Evolutionary conservation across 2,888 invertebrate genomes (phyloP).

Genomic region (Phortica magna): DNA sequence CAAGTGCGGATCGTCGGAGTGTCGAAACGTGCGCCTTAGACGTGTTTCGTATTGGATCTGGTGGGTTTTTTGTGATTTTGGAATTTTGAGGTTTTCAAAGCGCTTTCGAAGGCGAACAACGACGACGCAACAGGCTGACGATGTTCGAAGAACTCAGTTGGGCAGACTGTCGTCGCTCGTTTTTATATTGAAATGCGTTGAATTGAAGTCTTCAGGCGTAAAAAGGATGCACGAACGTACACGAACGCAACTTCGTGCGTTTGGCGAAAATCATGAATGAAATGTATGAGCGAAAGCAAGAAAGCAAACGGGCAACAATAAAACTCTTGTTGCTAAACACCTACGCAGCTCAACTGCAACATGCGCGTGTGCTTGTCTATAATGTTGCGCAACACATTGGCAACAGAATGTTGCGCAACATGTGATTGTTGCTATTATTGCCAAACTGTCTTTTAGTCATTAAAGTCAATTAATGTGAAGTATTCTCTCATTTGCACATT

Average conservation of each 20-base stretch:
- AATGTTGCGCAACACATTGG: no score
- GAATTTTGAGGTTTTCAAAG: neutral
- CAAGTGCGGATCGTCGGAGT: neutral
- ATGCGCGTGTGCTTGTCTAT: no score
- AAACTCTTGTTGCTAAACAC: conserved; percentile 32
- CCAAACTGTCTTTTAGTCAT: conserved; percentile 53
- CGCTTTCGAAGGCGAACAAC: neutral
- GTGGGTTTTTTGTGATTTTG: neutral
- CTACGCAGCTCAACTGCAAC: no score
- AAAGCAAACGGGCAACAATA: conserved; percentile 26
- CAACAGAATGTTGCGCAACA: no score
- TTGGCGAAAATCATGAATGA: conserved; percentile 3
- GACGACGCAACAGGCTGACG: conserved; percentile 77
- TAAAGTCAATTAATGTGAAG: conserved; percentile 66
- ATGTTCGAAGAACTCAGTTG: conserved; percentile 74
- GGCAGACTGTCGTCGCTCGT: conserved; percentile 65
- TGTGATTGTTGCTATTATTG: conserved; percentile 8
- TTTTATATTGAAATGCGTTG: conserved; percentile 70
- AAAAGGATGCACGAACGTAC: neutral
- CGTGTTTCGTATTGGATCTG: neutral
- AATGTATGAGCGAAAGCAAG: no score
- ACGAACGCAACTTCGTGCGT: conserved; percentile 36
- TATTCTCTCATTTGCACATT: conserved; percentile 61
- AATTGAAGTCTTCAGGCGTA: neutral
- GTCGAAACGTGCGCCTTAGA: neutral